Evolutionary conservation across 2,888 invertebrate species (phyloP), one percentile per base, ranked within the genome.

Genomic region (Orthonevra nobilis): DNA sequence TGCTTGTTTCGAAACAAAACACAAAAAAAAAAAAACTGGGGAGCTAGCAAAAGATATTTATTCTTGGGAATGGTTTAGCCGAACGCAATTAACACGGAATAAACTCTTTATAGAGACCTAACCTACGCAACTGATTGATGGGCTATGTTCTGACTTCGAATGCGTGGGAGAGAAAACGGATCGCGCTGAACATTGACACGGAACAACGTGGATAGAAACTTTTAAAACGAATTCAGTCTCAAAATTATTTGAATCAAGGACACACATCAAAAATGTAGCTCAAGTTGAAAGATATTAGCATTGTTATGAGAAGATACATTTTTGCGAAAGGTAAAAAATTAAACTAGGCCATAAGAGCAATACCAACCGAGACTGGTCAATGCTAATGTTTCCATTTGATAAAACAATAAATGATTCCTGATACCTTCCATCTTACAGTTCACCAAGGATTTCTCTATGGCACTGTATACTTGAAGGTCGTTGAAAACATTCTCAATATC

Each of bases 91-190:
- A 34, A 34, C 3, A 2, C 17, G 10, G 14, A 20, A 36, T 34
- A 14, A n/a, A 52, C 36, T 23, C 34, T 23, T 20, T 34, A 36
- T 36, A 36, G 34, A 17, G 61, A 61, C 46, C 36, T 36, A 61
- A 46, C 46, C 61, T 61, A 61, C 46, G 34, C 61, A 61, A 46
- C 36, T 60, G 20, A 46, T 30, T 17, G 60, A 42, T 30, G 14
- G 10, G 60, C 12, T 38, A 17, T 40, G 58, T 23, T 40, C 26
- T 40, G 10, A 14, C 38, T 56, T 42, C 12, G n/a, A 58, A 34
- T 58, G 17, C 26, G 54, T 36, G n/a, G 52, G 36, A 10, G 54
- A 15, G 26, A 4, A n/a, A n/a, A 54, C 40, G 12, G 56, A 56
- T 56, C 40, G 28, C 40, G 40, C 23, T 23, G 23, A 23, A 9